Evolutionary conservation across 1,140 invertebrate genomes (phyloP).

Genomic region (Myzus persicae): DNA sequence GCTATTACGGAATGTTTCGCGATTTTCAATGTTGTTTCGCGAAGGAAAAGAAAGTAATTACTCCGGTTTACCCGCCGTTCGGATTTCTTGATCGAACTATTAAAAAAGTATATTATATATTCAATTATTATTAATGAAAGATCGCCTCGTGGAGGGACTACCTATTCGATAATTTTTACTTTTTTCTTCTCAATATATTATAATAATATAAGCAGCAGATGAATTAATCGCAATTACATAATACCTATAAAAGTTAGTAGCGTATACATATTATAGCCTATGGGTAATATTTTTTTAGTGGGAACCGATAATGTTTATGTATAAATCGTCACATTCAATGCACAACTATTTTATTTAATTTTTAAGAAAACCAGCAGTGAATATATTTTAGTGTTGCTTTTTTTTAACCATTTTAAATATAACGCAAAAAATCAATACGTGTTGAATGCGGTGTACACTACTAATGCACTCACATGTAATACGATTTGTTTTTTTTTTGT

Average conservation of each 20-base stretch:
- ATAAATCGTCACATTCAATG: not conserved
- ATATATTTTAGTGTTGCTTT: not conserved
- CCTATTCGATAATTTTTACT: not conserved
- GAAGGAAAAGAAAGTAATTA: constrained; percentile 37
- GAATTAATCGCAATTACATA: not conserved
- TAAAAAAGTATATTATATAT: not conserved
- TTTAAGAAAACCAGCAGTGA: not conserved
- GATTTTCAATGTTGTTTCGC: constrained; percentile 40
- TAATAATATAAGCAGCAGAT: not conserved
- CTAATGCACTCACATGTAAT: not conserved
- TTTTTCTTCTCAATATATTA: not conserved
- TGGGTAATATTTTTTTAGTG: not conserved
- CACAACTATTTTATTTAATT: not conserved
- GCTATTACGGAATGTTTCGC: constrained; percentile 42
- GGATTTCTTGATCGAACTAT: not conserved
- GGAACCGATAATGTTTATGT: not conserved
- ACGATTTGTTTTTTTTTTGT: not conserved
- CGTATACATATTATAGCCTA: not conserved
- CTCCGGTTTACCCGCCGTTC: not conserved
- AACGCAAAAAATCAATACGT: not conserved
- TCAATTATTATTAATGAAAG: not conserved
- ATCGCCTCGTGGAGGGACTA: not conserved
- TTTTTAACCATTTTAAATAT: not conserved
- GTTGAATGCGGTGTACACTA: not conserved
- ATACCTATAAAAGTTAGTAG: not conserved